Evolutionary conservation across 2,888 invertebrate species (phyloP), one percentile per base, ranked within the genome.

Genomic region (Chelonus formosanus): DNA sequence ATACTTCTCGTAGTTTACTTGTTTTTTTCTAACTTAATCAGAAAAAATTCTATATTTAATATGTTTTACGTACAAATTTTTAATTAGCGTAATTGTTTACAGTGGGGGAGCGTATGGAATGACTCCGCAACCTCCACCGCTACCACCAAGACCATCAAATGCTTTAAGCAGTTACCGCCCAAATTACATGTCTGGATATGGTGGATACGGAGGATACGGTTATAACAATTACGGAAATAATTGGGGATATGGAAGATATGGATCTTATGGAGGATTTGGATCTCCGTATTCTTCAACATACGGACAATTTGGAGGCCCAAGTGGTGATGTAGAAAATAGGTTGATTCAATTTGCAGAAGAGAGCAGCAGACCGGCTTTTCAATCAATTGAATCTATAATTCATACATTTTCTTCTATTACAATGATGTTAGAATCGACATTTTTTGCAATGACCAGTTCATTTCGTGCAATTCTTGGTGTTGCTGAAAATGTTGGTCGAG

Each of bases 391-490:
- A 84, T 92, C 95, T 60, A 87, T 97, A 31, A 95, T 97, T 3
- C 90, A 92, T 74, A 96, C 98, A 0, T 94, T 98, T 73, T 92
- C 93, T 20, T 97, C 98, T 60, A 90, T 98, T 3, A 94, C 97
- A 3, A 94, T 96, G 89, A 97, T 98, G 96, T 84, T 98, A 64
- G 98, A 98, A 79, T 97, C 97, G 32, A 97, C 98, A 53, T 97
- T 96, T 84, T 94, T 94, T 81, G 97, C 98, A 3, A 89, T 98
- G 78, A 95, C 96, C 31, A 97, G 94, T 83, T 97, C 98, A 0
- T 98, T 98, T 82, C 89, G 95, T 76, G 98, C 98, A 60, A 94
- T 98, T 71, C 86, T 98, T 59, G 96, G 97, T 67, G 97, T 98
- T 2, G 97, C 97, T 5, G 97, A 98, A 73, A 97, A 98, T 85